Percentiles rank a stretch among this genome's conserved stretches.
Conservation (phyloP, 2,113 vertebrate genomes). For the Saguinus imperator region DNA sequence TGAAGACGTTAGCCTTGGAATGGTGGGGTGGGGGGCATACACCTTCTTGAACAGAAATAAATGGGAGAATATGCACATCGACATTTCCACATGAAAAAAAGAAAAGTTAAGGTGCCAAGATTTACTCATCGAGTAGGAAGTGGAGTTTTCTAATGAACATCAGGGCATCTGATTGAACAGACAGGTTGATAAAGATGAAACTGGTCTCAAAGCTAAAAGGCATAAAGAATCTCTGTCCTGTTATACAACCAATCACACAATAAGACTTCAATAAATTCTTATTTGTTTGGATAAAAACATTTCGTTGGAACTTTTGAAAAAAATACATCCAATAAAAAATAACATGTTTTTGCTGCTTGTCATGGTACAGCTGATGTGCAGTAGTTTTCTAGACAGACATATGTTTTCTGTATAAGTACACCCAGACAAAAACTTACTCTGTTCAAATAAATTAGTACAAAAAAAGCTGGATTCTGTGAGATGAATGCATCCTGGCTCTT, state of each 20-base stretch:
- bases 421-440: background rate
- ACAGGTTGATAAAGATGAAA: background rate
- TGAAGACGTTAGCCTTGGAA: background rate
- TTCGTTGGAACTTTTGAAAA: background rate
- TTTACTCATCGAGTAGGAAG: background rate
- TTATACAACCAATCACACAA: background rate
- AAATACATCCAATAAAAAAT: background rate
- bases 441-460: background rate
- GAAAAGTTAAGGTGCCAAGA: background rate
- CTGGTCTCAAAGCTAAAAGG: background rate
- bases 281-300: background rate
- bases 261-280: background rate
- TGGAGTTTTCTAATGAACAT: no score
- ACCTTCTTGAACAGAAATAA: background rate
- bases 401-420: background rate
- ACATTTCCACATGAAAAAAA: background rate
- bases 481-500: background rate
- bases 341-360: background rate
- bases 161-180: background rate
- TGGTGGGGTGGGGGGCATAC: accelerated
- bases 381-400: background rate
- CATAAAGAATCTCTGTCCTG: background rate
- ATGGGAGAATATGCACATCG: background rate
- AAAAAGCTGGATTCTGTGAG: background rate
- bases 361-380: background rate